Base-by-base conservation (phyloP, 1,140 invertebrate genomes). In the Drosophila bocqueti region DNA sequence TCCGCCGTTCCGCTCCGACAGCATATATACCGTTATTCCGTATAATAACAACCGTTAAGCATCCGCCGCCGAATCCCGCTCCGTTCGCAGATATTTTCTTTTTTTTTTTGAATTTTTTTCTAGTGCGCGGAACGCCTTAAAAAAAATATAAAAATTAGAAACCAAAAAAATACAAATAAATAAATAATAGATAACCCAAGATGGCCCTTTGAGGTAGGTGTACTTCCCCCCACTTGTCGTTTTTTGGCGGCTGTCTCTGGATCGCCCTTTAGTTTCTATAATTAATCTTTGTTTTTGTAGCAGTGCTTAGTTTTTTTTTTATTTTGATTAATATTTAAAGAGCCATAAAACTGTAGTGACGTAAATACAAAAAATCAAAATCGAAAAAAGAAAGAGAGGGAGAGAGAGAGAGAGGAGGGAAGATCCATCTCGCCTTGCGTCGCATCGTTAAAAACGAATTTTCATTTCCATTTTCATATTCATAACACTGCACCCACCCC, bases 381-480 rank as follows among this genome's bases (percentile, higher is more conserved):
- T 36, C n/a, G 11, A 50, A 60, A 49, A 36, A 26, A 15, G 21
- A 34, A 1, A 21, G 9, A 18, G 24, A 42, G 54, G 34, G 16
- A 26, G 10, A 13, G 9, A 21, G 7, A 4, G 11, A 16, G 15
- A 34, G 16, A n/a, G 38, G 24, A 9, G 26, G 13, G 11, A 29
- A 16, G 34, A 24, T 71, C 21, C 72, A 13, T 63, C n/a, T 74
- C 24, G 43, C 74, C 57, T 69, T 55, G 75, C 75, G 76, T 68
- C 84, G 83, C 80, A 57, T 89, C 80, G 80, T 83, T 89, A 80
- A 86, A 89, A 87, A 61, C 45, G 24, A 76, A 76, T 89, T 87
- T 87, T 89, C 72, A 89, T 87, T 83, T 87, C 73, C 66, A 87
- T 78, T 87, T 87, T 89, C 72, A 89, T 89, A 83, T 89, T 78